Percentiles rank a stretch among this genome's conserved stretches.
Evolutionary conservation across 2,797 vertebrate species (phyloP).

Genomic region (Poeciliopsis paucimaculata): DNA sequence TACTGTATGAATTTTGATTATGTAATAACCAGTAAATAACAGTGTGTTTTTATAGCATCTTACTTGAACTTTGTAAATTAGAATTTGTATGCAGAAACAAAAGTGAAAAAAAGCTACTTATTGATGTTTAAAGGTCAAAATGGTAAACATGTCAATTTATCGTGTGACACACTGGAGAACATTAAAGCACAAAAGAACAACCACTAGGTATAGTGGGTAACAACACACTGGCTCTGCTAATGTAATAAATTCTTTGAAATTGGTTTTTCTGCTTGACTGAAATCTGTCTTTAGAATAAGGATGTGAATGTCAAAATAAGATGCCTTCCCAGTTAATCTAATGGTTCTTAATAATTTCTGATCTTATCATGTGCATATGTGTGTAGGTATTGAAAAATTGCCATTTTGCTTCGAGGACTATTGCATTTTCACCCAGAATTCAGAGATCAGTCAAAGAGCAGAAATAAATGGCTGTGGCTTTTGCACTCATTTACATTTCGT

Average conservation of each 20-base stretch:
- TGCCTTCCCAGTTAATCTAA: conserved; percentile 56
- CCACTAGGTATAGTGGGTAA: neutral
- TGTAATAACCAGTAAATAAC: conserved; percentile 59
- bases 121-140: conserved; percentile 15
- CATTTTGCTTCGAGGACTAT: conserved; percentile 74
- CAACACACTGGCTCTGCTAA: neutral
- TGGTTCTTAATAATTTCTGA: conserved; percentile 62
- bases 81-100: neutral
- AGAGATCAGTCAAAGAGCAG: conserved; percentile 18
- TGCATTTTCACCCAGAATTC: conserved; percentile 37
- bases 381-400: conserved; percentile 68
- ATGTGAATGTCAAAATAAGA: conserved; percentile 25
- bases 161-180: neutral
- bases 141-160: neutral
- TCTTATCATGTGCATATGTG: conserved; percentile 42
- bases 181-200: neutral
- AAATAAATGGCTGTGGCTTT: conserved; percentile 15
- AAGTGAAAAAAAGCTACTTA: neutral
- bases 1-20: conserved; percentile 48
- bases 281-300: conserved; percentile 17
- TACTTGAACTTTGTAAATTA: neutral
- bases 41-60: conserved; percentile 21
- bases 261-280: neutral
- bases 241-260: conserved; percentile 1
- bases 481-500: conserved; percentile 20